Percentiles rank a stretch among this genome's conserved stretches.
Evolutionary conservation across 2,113 vertebrate species (phyloP).

Genomic region (Eublepharis macularius): DNA sequence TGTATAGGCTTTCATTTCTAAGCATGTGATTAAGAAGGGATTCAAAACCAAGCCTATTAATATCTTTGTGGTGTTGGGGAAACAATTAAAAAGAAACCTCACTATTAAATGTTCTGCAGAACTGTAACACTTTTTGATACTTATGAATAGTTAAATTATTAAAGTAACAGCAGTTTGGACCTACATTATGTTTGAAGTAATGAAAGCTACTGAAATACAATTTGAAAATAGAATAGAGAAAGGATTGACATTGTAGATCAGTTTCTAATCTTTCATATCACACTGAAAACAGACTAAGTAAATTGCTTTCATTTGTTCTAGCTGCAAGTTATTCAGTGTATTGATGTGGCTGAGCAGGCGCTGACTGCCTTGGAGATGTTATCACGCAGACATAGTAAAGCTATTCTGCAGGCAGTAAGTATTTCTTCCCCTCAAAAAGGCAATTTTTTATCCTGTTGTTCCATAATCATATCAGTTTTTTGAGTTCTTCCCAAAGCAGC

Average conservation of each 20-base stretch:
- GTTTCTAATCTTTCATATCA: neutral
- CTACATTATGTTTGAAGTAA: neutral
- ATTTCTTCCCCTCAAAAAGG: neutral
- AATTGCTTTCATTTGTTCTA: conserved; percentile 63
- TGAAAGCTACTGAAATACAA: neutral
- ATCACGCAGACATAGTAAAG: conserved; percentile 97
- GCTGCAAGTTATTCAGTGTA: conserved; percentile 99
- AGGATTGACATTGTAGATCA: neutral
- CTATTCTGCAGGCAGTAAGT: conserved; percentile 97
- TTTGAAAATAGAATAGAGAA: neutral
- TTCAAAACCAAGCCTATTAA: neutral
- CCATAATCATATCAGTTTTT: neutral
- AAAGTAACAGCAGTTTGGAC: neutral
- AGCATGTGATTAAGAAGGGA: neutral
- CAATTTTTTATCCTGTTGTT: neutral
- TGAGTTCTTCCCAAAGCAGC: conserved; percentile 1
- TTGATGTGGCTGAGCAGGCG: conserved; percentile 98
- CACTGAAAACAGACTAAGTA: neutral
- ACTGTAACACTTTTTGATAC: neutral
- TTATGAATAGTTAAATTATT: neutral
- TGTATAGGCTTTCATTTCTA: neutral
- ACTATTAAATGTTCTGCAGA: neutral
- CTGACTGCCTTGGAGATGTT: conserved; percentile 98
- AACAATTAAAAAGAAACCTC: neutral
- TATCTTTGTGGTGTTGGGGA: neutral